Evolutionary conservation across 2,888 invertebrate genomes (phyloP), one percentile per base, ranked within the genome.

Genomic region (Serrognathus titanus): DNA sequence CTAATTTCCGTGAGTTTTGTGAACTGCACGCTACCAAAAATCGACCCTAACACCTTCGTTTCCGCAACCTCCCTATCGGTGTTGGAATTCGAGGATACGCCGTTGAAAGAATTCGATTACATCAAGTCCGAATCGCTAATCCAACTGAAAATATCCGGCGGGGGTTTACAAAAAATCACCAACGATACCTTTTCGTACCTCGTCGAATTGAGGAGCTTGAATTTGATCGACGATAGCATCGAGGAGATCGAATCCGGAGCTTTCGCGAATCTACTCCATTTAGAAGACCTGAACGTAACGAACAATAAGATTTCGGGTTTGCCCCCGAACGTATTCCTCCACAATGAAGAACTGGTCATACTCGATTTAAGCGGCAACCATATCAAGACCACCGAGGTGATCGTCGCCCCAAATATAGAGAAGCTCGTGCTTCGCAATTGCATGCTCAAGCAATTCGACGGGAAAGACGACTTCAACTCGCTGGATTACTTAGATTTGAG

Each of bases 281-380:
- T 92, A 53, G 86, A 87, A 71, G 89, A 90, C 68, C 75, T 92
- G 31, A 87, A 89, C 69, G 77, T 92, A 7, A 87, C 89, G 12
- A 82, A 86, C 63, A 92, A 92, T 70, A 79, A 82, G 5, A 80
- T 92, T 35, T 81, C 79, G 61, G 80, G 81, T 2, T 75, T 92
- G 48, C 85, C 88, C 0, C 74, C 79, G 7, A 83, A 83, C 9
- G 78, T 88, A 38, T 89, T 91, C 73, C 81, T 83, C 6, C 82
- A 83, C 57, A 90, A 88, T 58, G 79, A 77, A 35, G 83, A 85
- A 60, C 76, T 92, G 50, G 85, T 85, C 50, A 86, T 85, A 4
- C 82, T 92, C 12, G 83, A 85, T 66, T 79, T 89, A 64, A 84
- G 86, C 70, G 85, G 86, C 65, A 89, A 89, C 69, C 84, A 89